Evolutionary conservation across 2,888 invertebrate genomes (phyloP), one percentile per base, ranked within the genome.

Genomic region (Drosophila sordidula): DNA sequence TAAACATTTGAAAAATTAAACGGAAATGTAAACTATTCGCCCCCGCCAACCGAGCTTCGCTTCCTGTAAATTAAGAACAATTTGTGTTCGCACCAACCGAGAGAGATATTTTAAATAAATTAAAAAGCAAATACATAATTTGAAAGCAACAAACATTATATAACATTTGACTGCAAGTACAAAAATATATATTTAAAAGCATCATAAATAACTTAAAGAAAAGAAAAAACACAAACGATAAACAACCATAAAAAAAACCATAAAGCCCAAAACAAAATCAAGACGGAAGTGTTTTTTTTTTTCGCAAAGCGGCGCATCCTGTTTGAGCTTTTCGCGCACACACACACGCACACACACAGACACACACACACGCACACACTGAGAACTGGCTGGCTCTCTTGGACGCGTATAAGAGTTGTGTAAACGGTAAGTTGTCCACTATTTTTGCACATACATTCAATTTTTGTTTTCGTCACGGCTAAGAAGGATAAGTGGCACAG

Each of bases 11-110:
- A 18, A 41, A 69, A 72, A 52, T 70, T 56, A 1, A 89, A 87
- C 90, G 90, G 91, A 90, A 89, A 91, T 91, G 91, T 91, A 91
- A 91, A 85, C 80, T 87, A 91, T 71, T 90, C 91, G 91, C 91
- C 90, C 90, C 90, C 87, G 67, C 87, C 84, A 58, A 55, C 52
- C 57, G 66, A 71, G 68, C 75, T 54, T 41, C 64, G 68, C 65
- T 74, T 70, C 69, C 69, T 65, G 65, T 57, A 56, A 50, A 70
- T 46, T 49, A 63, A 74, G 62, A 76, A 71, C 51, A 61, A 6
- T 65, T 54, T 44, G 45, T 50, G 51, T 66, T 57, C 41, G 29
- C 16, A 45, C 26, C 1, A 22, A 22, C 22, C 22, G 4, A 22
- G 22, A 22, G 4, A 22, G 22, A 22, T 29, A 29, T 29, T 29